A percentile compares a stretch with the other conserved stretches of the same genome.
Evolutionary conservation across 2,113 vertebrate genomes (phyloP).

Genomic region (Hystrix brachyura): DNA sequence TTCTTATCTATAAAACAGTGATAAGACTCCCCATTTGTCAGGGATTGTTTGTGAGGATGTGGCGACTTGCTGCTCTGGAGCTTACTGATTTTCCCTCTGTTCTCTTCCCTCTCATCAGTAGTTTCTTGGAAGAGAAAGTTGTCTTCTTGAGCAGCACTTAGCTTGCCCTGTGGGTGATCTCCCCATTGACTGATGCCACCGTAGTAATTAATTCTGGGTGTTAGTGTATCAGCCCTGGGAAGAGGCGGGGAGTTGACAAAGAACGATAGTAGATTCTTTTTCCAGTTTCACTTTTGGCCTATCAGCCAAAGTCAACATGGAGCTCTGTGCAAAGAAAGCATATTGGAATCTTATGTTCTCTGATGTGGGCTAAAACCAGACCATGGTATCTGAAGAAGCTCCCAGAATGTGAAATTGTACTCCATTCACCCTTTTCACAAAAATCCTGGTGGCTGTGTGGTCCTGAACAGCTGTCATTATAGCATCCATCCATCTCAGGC

Average conservation of each 20-base stretch:
- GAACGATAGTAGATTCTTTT: not conserved
- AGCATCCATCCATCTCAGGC: not conserved
- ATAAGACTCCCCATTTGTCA: not conserved
- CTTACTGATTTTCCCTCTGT: not conserved
- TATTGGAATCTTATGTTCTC: not conserved
- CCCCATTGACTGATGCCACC: not conserved
- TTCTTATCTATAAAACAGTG: not conserved
- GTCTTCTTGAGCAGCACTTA: not conserved
- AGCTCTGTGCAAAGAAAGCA: not conserved
- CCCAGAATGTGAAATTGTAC: slow-evolving; percentile 42
- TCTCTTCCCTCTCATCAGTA: not conserved
- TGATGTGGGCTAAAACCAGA: not conserved
- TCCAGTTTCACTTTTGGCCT: not conserved
- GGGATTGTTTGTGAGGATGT: not conserved
- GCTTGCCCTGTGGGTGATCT: not conserved
- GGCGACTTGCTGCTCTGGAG: not conserved
- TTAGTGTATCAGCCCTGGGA: not conserved
- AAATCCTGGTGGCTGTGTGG: slow-evolving; percentile 35
- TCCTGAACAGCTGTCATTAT: slow-evolving; percentile 30
- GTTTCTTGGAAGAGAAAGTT: not conserved
- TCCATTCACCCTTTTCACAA: not conserved
- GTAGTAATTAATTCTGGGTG: not conserved
- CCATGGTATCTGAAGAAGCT: not conserved
- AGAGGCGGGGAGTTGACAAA: not conserved
- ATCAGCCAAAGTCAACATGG: not conserved